phyloP scores from a whole-genome alignment of 2,888 invertebrate species.

The Lycocerus yunnanus region DNA sequence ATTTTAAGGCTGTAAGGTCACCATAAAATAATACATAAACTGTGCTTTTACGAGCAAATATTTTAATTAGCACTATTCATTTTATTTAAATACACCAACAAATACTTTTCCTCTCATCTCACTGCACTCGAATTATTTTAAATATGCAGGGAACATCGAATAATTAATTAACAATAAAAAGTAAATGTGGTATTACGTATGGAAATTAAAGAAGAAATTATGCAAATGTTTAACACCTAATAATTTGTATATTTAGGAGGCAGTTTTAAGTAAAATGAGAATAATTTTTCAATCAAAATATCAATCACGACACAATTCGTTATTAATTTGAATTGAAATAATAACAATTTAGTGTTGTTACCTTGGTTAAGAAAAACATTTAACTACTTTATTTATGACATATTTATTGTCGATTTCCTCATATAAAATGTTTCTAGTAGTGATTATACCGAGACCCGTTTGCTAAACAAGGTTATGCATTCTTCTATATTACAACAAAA shows the following conservation, averaged over 20 bases:
- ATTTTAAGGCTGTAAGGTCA: constrained; percentile 16
- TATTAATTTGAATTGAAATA: constrained; percentile 2
- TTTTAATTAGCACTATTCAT: not conserved
- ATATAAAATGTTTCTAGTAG: constrained; percentile 5
- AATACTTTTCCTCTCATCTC: not conserved
- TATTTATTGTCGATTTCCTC: constrained; percentile 4
- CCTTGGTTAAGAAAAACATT: constrained; percentile 2
- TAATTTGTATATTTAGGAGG: not conserved
- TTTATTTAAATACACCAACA: not conserved
- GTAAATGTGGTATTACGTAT: not conserved
- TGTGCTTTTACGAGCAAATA: not conserved
- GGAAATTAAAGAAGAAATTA: not conserved
- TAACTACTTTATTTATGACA: constrained; percentile 5
- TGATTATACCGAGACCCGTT: not conserved
- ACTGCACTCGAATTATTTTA: not conserved
- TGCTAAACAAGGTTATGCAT: constrained; percentile 5
- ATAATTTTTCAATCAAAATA: not conserved
- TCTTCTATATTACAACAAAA: constrained; percentile 4
- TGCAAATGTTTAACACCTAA: not conserved
- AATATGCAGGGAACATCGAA: not conserved
- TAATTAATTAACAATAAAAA: not conserved
- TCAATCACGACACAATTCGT: not conserved
- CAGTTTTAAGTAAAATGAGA: not conserved
- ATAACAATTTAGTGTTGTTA: constrained; percentile 4
- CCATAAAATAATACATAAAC: constrained; percentile 6